phyloP scores from a whole-genome alignment of 23 tunicate genomes.

The Botrylloides violaceus region DNA sequence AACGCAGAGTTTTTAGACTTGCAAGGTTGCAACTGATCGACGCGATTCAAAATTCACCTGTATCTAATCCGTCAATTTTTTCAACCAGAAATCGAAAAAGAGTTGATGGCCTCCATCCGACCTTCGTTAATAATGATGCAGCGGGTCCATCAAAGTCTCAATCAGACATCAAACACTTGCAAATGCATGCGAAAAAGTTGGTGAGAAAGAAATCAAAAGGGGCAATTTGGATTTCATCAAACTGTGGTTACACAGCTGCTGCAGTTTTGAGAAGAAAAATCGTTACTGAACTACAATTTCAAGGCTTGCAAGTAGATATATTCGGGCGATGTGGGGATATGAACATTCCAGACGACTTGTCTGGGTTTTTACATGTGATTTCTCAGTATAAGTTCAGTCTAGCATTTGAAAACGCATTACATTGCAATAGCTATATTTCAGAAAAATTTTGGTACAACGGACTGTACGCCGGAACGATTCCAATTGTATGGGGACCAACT shows the following conservation, averaged over 20 bases:
- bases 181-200: not conserved
- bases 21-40: too few relatives aligned
- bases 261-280: constrained; percentile 16
- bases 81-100: not conserved
- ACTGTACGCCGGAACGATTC: constrained; percentile 34
- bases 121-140: too few relatives aligned
- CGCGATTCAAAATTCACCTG: too few relatives aligned
- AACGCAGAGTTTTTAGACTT: too few relatives aligned
- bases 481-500: constrained; percentile 35
- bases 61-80: too few relatives aligned
- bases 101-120: not conserved
- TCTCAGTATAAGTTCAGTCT: constrained; percentile 32
- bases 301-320: constrained; percentile 28
- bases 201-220: not conserved
- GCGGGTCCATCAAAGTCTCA: too few relatives aligned
- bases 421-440: constrained; percentile 32
- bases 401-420: constrained; percentile 40
- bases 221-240: constrained; percentile 24
- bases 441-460: constrained; percentile 48
- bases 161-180: not conserved
- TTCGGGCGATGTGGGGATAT: constrained; percentile 30
- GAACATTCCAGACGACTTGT: not conserved
- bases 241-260: constrained; percentile 35
- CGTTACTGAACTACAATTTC: not conserved
- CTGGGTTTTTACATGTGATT: not conserved